Percentiles rank a stretch among this genome's conserved stretches.
Evolutionary conservation across 2,888 invertebrate genomes (phyloP).

Genomic region (Volucella zonaria): DNA sequence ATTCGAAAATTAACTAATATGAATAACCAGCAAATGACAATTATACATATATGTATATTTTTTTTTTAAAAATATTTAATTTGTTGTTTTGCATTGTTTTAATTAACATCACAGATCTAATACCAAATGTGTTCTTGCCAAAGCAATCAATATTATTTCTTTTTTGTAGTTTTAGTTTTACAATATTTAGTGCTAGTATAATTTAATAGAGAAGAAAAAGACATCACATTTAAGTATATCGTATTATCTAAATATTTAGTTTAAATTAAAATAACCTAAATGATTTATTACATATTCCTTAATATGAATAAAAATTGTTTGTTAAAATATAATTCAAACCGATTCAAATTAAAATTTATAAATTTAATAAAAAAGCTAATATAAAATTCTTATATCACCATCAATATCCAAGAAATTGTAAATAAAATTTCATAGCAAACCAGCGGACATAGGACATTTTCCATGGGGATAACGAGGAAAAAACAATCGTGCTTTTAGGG

Average conservation of each 20-base stretch:
- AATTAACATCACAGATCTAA: constrained; percentile 76
- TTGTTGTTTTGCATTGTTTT: constrained; percentile 58
- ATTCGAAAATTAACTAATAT: no score
- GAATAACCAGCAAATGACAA: constrained; percentile 32
- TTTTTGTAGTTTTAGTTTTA: constrained; percentile 24
- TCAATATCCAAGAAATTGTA: no score
- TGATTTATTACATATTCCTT: not conserved
- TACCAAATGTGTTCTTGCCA: constrained; percentile 74
- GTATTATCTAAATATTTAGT: constrained; percentile 63
- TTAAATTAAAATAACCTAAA: constrained; percentile 44
- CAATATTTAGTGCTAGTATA: constrained; percentile 33
- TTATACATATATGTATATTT: constrained; percentile 7
- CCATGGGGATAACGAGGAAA: no score
- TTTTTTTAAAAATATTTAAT: constrained; percentile 13
- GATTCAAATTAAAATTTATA: no score
- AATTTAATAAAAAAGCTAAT: no score
- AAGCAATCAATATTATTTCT: constrained; percentile 54
- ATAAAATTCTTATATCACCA: no score
- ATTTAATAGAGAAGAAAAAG: constrained; percentile 68
- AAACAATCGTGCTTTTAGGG: no score
- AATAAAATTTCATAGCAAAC: no score
- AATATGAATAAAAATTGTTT: not conserved
- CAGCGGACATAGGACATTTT: no score
- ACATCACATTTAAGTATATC: constrained; percentile 74
- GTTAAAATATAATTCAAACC: no score